Evolutionary conservation across 1,140 invertebrate genomes (phyloP), one percentile per base, ranked within the genome.

Genomic region (Macrotrachela quadricornifera): DNA sequence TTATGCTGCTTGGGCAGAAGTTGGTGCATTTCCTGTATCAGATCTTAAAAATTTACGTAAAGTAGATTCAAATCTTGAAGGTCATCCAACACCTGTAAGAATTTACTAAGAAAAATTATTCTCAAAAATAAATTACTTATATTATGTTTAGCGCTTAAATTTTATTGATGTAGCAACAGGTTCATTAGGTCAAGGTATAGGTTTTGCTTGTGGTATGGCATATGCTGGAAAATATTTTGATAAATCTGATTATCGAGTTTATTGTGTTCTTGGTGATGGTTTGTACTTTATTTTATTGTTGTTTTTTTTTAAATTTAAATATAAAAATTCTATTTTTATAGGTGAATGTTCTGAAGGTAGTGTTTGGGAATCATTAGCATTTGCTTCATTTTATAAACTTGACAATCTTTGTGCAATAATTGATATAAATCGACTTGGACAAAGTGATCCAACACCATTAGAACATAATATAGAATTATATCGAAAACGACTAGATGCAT

Each of bases 131-230:
- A 17, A 12, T 50, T 50, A 13, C 17, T 50, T 50, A 12, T 41
- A 10, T 39, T 41, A 50, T 30, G 59, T 64, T 51, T 60, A 75
- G 73, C 77, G 91, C 59, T 74, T 99, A 36, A 85, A 83, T 65
- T 99, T 99, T 71, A 77, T 99, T 54, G 94, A 99, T 75, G 91
- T 97, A 42, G 92, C 86, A 54, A 96, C 91, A 44, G 92, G 92
- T 16, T 97, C 92, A 1, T 72, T 99, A 48, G 92, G 94, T 10
- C 94, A 97, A 73, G 94, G 94, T 14, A 71, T 99, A 9, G 84
- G 86, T 46, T 81, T 85, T 60, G 88, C 87, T 40, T 83, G 81
- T 62, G 94, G 92, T 46, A 97, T 99, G 91, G 91, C 94, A 1
- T 96, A 92, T 67, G 83, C 87, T 44, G 94, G 90, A 13, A 97